Evolutionary conservation across 2,113 vertebrate species (phyloP).

Genomic region (Glaucomys volans): DNA sequence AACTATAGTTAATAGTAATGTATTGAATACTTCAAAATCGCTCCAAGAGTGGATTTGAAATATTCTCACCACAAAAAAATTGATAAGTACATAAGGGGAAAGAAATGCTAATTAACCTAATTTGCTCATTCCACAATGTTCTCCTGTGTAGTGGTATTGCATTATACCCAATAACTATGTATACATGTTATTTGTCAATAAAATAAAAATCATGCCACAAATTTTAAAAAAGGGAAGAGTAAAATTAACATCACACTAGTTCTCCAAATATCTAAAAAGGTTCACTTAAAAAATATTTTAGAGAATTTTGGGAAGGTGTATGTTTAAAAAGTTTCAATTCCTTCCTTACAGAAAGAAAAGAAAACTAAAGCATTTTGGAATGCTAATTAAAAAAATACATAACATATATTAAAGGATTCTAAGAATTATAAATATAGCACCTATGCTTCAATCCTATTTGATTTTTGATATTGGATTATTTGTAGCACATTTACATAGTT

Average conservation of each 20-base stretch:
- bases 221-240: not conserved
- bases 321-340: not conserved
- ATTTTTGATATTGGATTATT: not conserved
- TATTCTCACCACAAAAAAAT: not conserved
- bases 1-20: not conserved
- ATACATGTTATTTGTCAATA: not conserved
- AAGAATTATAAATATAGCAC: not conserved
- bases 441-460: not conserved
- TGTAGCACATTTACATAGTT: not conserved
- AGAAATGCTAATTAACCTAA: not conserved
- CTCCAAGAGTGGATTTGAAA: not conserved
- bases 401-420: not conserved
- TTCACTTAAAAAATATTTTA: constrained; percentile 26
- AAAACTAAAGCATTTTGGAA: not conserved
- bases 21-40: not conserved
- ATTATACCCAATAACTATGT: not conserved
- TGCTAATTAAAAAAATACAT: not conserved
- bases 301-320: not conserved
- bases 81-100: not conserved
- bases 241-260: not conserved
- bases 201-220: not conserved
- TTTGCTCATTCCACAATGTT: not conserved
- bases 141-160: not conserved
- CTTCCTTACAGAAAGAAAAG: not conserved
- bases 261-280: not conserved